Base-by-base conservation (phyloP, 2,113 vertebrate genomes). In the Crocuta crocuta region DNA sequence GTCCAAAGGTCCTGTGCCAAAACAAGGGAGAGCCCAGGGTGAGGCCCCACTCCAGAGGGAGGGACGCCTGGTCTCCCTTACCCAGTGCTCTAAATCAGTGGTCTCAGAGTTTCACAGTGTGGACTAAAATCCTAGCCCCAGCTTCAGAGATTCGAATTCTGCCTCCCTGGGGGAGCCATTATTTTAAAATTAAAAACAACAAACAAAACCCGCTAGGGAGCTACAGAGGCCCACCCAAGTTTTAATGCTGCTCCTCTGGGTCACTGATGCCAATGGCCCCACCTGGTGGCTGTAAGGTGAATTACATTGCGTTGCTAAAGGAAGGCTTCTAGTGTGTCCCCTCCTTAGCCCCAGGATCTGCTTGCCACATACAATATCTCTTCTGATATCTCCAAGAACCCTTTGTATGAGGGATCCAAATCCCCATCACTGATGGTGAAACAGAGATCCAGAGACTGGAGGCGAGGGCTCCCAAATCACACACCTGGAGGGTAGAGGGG, bases 241-340 rank as follows among this genome's bases (percentile, higher is more conserved):
- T 8, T 7, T 28, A 88, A 12, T 0, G 1, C 3, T 4, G 24
- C 50, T 2, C 28, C 23, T n/a, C 79, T 23, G 78, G 10, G 1
- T 94, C 43, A 10, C 15, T 35, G 76, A 12, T 78, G 91, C 6
- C 48, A 68, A 74, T 74, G 68, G 65, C 97, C 4, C 97, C 97
- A 93, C 21, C 96, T 97, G 58, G 95, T 13, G 95, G 85, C 48
- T 12, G 0, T 48, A 0, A 0, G 2, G 55, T 5, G 19, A 70
- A 5, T 68, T 73, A 70, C 91, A 89, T 0, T 21, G 13, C 5
- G 3, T 58, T 90, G 66, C 88, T 68, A 5, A 93, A 84, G 15
- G 33, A 19, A 19, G 17, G 17, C 7, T 70, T 9, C 35, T n/a
- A 35, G 13, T 1, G 12, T 2, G 5, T 23, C 7, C 16, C 16